Base-by-base conservation (phyloP, 1,140 invertebrate genomes). In the Anagrus nilaparvatae region DNA sequence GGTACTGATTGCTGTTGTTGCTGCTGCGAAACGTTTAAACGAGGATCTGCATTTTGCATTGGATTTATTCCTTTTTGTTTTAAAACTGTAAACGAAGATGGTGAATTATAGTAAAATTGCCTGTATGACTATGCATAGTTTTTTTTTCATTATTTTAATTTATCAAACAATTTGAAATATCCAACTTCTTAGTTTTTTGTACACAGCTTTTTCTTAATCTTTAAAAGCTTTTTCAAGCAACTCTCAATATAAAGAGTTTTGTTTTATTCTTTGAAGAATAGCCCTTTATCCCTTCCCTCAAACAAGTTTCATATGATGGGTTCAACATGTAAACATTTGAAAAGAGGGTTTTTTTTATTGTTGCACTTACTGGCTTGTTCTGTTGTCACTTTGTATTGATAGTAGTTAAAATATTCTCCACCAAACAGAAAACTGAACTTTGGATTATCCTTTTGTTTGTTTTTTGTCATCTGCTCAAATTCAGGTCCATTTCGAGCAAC, bases 401-500 rank as follows among this genome's bases (percentile, higher is more conserved):
- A 98, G 69, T 98, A 98, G 65, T 86, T 87, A 70, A 84, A 93
- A 69, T 82, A 83, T 59, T 95, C 90, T 33, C 94, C 94, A 50
- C 92, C 93, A 73, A 94, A 97, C 24, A 99, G 73, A 70, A 98
- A 98, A 49, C 83, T 78, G 72, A 98, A 98, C 61, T 93, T 93
- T 10, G 91, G 89, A 69, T 98, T 97, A 56, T 92, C 88, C 65
- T 91, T 86, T 67, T 98, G 93, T 69, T 97, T 97, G 56, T 88
- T 89, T 73, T 96, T 97, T 32, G 93, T 97, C 81, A 96, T 96
- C 60, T 88, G 80, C 72, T 98, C 95, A 71, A 97, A 97, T 63
- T 97, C 93, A 2, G 90, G 91, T 14, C 95, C 95, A 85, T 97
- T 98, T 61, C 94, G 74, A 46, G 94, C 94, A 40, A 99, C 95